Base-by-base conservation (phyloP, 2,797 vertebrate genomes). In the Microcaecilia unicolor region DNA sequence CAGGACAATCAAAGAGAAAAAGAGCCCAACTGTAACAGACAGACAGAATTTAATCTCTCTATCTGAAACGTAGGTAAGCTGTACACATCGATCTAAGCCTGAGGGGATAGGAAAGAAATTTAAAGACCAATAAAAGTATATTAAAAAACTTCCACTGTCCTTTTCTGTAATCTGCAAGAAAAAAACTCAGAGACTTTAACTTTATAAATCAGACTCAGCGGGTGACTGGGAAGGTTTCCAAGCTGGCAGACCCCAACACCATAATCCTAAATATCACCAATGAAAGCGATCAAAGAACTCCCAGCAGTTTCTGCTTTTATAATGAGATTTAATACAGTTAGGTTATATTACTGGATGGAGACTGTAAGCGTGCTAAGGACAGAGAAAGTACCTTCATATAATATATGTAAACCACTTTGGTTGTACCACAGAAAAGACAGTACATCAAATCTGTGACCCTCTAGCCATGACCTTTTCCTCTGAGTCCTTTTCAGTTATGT, bases 81-180 rank as follows among this genome's bases (percentile, higher is more conserved):
- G 54, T 48, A 28, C 45, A 41, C 58, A 64, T 72, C 53, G 64
- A 69, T 71, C 64, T 46, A 32, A 54, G 67, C 51, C 52, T 4
- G 45, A 53, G 34, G 58, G 51, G 43, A 41, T 35, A 57, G 50
- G 42, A 58, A 58, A 62, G 49, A 61, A 57, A 62, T 68, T 62
- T 70, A 67, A 44, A 53, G 55, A 28, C 64, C 51, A 65, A 72
- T 69, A 67, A 67, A 68, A 63, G 55, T 44, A 62, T 56, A 66
- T 66, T 66, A 66, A 70, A 65, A 58, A 72, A 46, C 44, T 49
- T 54, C 17, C 48, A 58, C 31, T 47, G 24, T 34, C 34, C 46
- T 28, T 41, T 41, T 28, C 0, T 2, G n/a, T 20, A 2, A 7
- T n/a, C 25, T 0, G 2, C 18, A 36, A 31, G 31, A 0, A 0